phyloP scores from a whole-genome alignment of 2,888 invertebrate species.

The Alloplasta piceator region DNA sequence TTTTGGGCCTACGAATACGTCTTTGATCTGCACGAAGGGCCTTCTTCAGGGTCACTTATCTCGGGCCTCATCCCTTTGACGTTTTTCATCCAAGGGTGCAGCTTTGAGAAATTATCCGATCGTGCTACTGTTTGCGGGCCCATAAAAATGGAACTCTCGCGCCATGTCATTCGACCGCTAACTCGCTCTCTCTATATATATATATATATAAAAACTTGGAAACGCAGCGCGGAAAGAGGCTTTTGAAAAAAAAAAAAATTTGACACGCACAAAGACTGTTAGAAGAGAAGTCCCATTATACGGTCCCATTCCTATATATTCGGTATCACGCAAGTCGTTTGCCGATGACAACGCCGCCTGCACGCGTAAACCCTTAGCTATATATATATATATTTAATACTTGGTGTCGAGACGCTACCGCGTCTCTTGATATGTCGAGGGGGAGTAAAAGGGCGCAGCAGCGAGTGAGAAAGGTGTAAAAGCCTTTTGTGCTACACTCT shows the following conservation, averaged over 20 bases:
- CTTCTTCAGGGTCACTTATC: conserved; percentile 50
- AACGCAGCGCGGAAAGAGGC: conserved; percentile 67
- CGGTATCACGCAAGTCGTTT: conserved; percentile 51
- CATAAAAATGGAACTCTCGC: conserved; percentile 36
- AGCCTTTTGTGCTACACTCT: neutral
- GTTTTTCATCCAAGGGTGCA: conserved; percentile 20
- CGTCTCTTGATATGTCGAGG: conserved; percentile 21
- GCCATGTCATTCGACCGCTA: conserved; percentile 74
- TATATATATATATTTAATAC: conserved; percentile 23
- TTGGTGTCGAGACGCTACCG: no score
- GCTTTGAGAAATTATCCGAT: conserved; percentile 66
- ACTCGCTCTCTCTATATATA: conserved; percentile 58
- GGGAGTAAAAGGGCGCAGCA: conserved; percentile 57
- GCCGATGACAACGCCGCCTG: conserved; percentile 29
- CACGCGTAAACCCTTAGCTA: neutral
- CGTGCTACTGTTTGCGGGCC: conserved; percentile 26
- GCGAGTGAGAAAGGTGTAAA: conserved; percentile 63
- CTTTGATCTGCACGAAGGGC: conserved; percentile 28
- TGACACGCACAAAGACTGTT: conserved; percentile 72
- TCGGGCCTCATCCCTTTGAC: conserved; percentile 23
- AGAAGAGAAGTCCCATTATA: conserved; percentile 75
- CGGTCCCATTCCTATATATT: conserved; percentile 29
- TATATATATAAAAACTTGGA: conserved; percentile 27
- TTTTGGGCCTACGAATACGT: conserved; percentile 5
- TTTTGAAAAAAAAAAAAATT: conserved; percentile 70